Evolutionary conservation across 2,113 vertebrate species (phyloP).

Genomic region (Rhabdomys dilectus): DNA sequence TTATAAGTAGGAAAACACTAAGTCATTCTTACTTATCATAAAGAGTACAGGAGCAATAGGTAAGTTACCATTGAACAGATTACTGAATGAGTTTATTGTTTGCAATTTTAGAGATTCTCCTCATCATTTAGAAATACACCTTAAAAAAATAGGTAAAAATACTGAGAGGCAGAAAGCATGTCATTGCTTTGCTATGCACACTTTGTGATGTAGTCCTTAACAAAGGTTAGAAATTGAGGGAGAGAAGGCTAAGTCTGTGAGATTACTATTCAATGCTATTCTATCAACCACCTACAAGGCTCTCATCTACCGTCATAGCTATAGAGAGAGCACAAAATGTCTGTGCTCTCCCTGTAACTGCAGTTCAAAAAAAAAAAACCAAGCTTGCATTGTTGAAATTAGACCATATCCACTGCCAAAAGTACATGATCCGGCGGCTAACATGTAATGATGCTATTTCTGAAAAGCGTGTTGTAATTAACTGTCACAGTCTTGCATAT

Average conservation of each 20-base stretch:
- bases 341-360: slow-evolving; percentile 23
- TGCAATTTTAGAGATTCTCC: not conserved
- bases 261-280: slow-evolving; percentile 15
- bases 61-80: not conserved
- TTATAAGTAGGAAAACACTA: slow-evolving; percentile 20
- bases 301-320: not conserved
- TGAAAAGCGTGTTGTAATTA: slow-evolving; percentile 74
- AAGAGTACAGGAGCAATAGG: not conserved
- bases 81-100: slow-evolving; percentile 36
- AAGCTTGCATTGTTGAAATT: slow-evolving; percentile 74
- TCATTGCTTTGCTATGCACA: not conserved
- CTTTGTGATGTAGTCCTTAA: not conserved
- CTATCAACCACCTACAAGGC: not conserved
- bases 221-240: not conserved
- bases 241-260: not conserved
- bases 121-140: not conserved
- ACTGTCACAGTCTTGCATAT: slow-evolving; percentile 76
- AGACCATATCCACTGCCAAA: slow-evolving; percentile 66
- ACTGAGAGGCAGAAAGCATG: not conserved
- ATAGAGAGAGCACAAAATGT: slow-evolving; percentile 17
- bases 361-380: slow-evolving; percentile 64
- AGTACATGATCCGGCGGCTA: slow-evolving; percentile 66
- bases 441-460: slow-evolving; percentile 75
- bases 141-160: not conserved
- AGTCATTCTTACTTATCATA: slow-evolving; percentile 27